These are phyloP conservation scores for Todiramphus saurophagus DNA, from an alignment of 2,113 vertebrate species.

Conservation along the genomic window DNA sequence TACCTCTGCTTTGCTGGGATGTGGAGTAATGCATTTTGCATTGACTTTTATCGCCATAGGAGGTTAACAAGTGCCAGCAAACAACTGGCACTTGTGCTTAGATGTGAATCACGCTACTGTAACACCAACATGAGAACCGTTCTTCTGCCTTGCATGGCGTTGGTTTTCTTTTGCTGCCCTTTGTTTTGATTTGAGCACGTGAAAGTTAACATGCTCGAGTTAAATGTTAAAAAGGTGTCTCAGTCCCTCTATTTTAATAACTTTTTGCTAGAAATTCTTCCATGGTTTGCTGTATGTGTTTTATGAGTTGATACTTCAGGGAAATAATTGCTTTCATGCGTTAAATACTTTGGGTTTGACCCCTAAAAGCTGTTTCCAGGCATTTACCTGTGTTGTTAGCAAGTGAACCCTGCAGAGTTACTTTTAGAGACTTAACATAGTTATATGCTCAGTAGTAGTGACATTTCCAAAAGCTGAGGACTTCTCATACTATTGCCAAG, in stretches of 20 bases:
- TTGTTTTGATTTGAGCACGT: not conserved
- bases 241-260: not conserved
- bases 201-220: no score
- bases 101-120: not conserved
- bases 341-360: not conserved
- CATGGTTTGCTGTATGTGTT: not conserved
- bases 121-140: not conserved
- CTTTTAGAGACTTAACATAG: not conserved
- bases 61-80: not conserved
- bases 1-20: not conserved
- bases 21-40: not conserved
- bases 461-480: slow-evolving; percentile 17
- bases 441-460: not conserved
- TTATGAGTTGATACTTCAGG: not conserved
- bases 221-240: not conserved
- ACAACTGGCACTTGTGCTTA: not conserved
- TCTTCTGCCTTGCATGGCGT: not conserved
- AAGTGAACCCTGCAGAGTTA: not conserved
- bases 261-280: not conserved
- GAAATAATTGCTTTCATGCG: not conserved
- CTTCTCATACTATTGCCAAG: not conserved
- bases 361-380: not conserved
- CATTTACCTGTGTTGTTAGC: not conserved
- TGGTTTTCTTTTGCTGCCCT: not conserved
- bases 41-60: not conserved